phyloP scores from a whole-genome alignment of 2,888 invertebrate species.

The Pemphredon lugubris region DNA sequence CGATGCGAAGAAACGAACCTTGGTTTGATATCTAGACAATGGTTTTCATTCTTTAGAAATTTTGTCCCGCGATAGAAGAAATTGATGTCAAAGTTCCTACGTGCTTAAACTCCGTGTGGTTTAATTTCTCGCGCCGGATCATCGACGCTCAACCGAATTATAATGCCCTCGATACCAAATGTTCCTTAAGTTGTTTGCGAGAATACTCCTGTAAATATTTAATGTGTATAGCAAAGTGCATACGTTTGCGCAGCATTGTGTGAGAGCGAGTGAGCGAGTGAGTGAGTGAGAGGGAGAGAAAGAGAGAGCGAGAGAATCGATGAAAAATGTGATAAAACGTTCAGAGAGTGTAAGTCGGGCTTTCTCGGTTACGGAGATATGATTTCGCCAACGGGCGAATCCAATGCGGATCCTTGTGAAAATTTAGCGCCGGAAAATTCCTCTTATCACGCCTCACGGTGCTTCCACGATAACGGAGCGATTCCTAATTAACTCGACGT shows the following conservation, averaged over 20 bases:
- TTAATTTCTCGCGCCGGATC: slow-evolving; percentile 47
- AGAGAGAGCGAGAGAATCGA: slow-evolving; percentile 5
- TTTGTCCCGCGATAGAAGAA: not conserved
- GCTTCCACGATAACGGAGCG: slow-evolving; percentile 1
- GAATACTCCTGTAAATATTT: slow-evolving; percentile 57
- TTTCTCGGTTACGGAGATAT: slow-evolving; percentile 34
- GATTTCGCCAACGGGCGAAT: slow-evolving; percentile 19
- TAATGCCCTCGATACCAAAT: slow-evolving; percentile 65
- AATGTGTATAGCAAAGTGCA: slow-evolving; percentile 42
- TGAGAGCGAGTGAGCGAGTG: too few relatives aligned
- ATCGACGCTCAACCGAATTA: slow-evolving; percentile 58
- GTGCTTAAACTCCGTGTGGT: slow-evolving; percentile 14
- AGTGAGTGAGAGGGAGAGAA: too few relatives aligned
- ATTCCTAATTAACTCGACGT: not conserved
- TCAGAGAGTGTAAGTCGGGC: slow-evolving; percentile 36
- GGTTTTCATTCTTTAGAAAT: not conserved
- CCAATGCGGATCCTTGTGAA: not conserved
- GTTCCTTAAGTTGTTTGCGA: slow-evolving; percentile 65
- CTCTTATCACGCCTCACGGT: not conserved
- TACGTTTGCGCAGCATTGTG: too few relatives aligned
- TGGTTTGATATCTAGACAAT: too few relatives aligned
- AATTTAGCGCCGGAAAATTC: slow-evolving; percentile 5
- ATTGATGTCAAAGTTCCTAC: slow-evolving; percentile 42
- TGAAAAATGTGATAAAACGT: slow-evolving; percentile 51
- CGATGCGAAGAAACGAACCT: too few relatives aligned